phyloP scores from a whole-genome alignment of 2,888 invertebrate species.

The Sympetrum striolatum region DNA sequence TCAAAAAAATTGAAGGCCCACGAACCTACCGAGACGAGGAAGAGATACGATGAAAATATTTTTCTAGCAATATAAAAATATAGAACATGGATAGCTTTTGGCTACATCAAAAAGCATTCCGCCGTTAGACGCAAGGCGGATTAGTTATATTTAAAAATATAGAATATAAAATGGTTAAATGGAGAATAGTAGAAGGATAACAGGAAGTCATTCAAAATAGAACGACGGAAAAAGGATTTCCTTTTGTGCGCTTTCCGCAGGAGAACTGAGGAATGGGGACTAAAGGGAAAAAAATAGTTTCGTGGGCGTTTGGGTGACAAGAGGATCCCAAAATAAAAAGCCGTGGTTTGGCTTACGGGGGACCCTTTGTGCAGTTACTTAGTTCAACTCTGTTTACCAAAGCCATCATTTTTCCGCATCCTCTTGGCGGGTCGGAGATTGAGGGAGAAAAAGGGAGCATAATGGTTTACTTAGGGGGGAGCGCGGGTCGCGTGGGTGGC shows the following conservation, averaged over 20 bases:
- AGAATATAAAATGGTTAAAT: too few species aligned
- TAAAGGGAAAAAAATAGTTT: neutral
- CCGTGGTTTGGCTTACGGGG: neutral
- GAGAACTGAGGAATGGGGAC: neutral
- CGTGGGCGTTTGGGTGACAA: neutral
- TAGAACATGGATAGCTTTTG: too few species aligned
- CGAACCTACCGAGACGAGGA: too few species aligned
- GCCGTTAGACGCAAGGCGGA: too few species aligned
- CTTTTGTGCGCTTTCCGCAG: neutral
- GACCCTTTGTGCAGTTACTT: constrained; percentile 15
- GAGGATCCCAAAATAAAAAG: constrained; percentile 6
- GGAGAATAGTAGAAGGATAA: too few species aligned
- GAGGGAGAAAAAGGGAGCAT: neutral
- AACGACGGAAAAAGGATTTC: neutral
- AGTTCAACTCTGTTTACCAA: constrained; percentile 32
- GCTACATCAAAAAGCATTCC: too few species aligned
- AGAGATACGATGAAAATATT: too few species aligned
- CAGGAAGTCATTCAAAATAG: too few species aligned
- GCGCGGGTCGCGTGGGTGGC: neutral
- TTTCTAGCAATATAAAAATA: too few species aligned
- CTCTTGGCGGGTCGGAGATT: neutral
- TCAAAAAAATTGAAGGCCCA: too few species aligned
- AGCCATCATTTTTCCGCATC: constrained; percentile 24
- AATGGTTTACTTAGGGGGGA: neutral
- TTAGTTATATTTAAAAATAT: too few species aligned